Base-by-base conservation (phyloP, 2,113 vertebrate species). In the Hydrolagus affinis region DNA sequence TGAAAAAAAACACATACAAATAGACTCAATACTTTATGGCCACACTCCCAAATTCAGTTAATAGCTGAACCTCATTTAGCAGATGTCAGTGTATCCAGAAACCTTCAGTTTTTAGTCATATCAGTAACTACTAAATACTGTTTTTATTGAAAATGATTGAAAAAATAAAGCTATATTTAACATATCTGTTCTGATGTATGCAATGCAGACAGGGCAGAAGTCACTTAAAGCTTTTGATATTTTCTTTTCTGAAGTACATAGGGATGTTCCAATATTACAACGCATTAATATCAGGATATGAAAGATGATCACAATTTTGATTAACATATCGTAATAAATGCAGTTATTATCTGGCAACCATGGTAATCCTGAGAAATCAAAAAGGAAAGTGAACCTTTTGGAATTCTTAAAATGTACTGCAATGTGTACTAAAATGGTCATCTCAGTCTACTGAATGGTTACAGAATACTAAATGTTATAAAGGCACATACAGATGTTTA, bases 171-270 rank as follows among this genome's bases (percentile, higher is more conserved):
- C 91, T 90, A 94, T 93, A 94, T 91, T 93, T 92, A 92, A 95
- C 91, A 90, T 94, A 95, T 91, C 62, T 66, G 78, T 83, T 66
- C 60, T 83, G 90, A 91, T 92, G 93, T 92, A 91, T 94, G 94
- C 96, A 96, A 95, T 95, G 95, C 95, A 97, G 96, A 96, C 96
- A 98, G 98, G 97, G 96, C 96, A 96, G 95, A 98, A 96, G 96
- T 96, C 95, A 93, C 96, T 98, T 99, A 98, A 98, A 99, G 96
- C 96, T 98, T 98, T 97, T 96, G 96, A 83, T 83, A 66, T 64
- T 66, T 28, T 32, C 56, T 14, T 30, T 68, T 83, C 62, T 83
- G 28, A 83, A 83, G 62, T 83, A 83, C 62, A 83, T 68, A 32
- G 62, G 78, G 78, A 80, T 66, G 78, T 66, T 30, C 60, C 78